Conservation (phyloP, 1,140 invertebrate genomes). For the Druon quercuslanigerum region DNA sequence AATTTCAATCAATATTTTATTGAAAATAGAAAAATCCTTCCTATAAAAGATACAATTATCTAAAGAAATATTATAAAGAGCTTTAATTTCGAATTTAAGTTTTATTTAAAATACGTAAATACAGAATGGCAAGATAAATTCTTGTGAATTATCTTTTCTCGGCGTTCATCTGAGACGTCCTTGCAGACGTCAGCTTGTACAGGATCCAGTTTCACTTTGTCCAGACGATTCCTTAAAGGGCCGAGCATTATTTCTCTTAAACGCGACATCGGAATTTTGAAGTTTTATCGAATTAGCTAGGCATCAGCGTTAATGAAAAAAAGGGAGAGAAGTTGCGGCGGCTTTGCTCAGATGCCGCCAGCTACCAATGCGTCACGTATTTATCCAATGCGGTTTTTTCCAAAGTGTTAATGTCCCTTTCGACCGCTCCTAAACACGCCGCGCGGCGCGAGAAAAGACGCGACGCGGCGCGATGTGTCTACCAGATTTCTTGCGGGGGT, state of each 20-base stretch:
- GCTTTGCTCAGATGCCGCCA: constrained; percentile 34
- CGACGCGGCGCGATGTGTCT: constrained; percentile 25
- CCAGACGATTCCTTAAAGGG: constrained; percentile 40
- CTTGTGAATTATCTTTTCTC: neutral
- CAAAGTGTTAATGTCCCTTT: constrained; percentile 37
- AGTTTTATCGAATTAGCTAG: constrained; percentile 68
- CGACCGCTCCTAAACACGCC: constrained; percentile 61
- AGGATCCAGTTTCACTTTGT: neutral
- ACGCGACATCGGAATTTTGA: constrained; percentile 68
- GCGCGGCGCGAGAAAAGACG: constrained; percentile 37
- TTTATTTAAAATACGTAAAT: too few relatives aligned
- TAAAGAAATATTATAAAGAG: too few relatives aligned
- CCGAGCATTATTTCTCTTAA: constrained; percentile 52
- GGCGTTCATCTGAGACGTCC: neutral
- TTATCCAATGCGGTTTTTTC: constrained; percentile 54
- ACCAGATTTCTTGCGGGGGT: constrained; percentile 38
- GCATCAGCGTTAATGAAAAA: constrained; percentile 66
- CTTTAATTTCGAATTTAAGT: too few relatives aligned
- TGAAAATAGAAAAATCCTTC: too few relatives aligned
- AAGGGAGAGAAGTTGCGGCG: constrained; percentile 40
- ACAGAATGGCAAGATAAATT: too few relatives aligned
- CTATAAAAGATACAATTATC: too few relatives aligned
- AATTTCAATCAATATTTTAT: too few relatives aligned
- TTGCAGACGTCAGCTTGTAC: neutral
- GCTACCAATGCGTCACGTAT: constrained; percentile 34